Evolutionary conservation across 2,888 invertebrate species (phyloP).

Genomic region (Nomada ruficornis): DNA sequence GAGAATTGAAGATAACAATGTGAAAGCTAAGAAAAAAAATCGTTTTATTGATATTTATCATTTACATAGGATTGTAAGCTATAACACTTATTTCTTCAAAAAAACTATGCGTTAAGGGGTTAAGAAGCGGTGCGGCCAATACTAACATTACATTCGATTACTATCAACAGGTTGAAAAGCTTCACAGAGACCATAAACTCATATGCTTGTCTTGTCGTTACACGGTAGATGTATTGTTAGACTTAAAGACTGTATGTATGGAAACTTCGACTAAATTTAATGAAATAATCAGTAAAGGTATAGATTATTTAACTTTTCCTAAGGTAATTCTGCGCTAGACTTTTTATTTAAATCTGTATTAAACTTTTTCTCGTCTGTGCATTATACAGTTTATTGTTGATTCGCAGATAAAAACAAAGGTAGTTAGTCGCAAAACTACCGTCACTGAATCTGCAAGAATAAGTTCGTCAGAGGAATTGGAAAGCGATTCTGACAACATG

Average conservation of each 20-base stretch:
- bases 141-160: background rate
- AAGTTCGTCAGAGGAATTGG: slow-evolving; percentile 66
- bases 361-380: background rate
- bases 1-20: no score
- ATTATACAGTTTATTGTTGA: background rate
- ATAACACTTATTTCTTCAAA: no score
- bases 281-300: slow-evolving; percentile 59
- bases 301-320: slow-evolving; percentile 67
- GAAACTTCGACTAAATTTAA: slow-evolving; percentile 65
- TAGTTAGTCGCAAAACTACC: slow-evolving; percentile 78
- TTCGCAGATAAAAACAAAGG: slow-evolving; percentile 75
- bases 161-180: background rate
- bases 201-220: slow-evolving; percentile 81
- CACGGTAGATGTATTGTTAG: slow-evolving; percentile 78
- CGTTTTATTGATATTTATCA: no score
- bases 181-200: slow-evolving; percentile 5
- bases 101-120: no score
- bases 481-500: slow-evolving; percentile 66
- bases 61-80: no score
- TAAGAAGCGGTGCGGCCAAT: background rate
- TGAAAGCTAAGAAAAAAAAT: no score
- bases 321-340: slow-evolving; percentile 71
- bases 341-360: background rate
- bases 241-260: slow-evolving; percentile 74
- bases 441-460: slow-evolving; percentile 58